These are phyloP conservation scores for Ceramica pisi DNA, from an alignment of 2,888 invertebrate species.

Conservation along the genomic window DNA sequence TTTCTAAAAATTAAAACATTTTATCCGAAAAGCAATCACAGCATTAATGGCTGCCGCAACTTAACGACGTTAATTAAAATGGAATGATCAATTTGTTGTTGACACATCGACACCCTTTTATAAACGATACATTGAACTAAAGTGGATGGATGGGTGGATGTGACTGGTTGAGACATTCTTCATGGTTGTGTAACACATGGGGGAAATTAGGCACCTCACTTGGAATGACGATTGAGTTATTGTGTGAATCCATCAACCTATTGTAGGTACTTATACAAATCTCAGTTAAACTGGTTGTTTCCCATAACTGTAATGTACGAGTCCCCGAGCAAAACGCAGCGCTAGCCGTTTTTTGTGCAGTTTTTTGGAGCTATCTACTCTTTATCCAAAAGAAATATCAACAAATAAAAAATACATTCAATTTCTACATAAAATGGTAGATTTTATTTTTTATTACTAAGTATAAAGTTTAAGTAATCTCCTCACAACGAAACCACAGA, in stretches of 20 bases:
- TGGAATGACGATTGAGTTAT: not conserved
- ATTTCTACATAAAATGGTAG: too few relatives aligned
- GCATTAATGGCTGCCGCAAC: slow-evolving; percentile 7
- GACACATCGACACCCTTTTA: slow-evolving; percentile 35
- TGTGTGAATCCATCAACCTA: not conserved
- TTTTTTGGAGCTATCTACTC: too few relatives aligned
- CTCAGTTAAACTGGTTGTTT: too few relatives aligned
- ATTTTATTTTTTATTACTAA: too few relatives aligned
- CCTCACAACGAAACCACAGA: too few relatives aligned
- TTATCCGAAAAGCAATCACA: slow-evolving; percentile 22
- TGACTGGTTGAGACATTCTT: not conserved
- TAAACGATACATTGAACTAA: slow-evolving; percentile 23
- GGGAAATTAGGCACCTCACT: not conserved
- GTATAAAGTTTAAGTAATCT: too few relatives aligned
- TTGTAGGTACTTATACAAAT: too few relatives aligned
- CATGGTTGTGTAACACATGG: not conserved
- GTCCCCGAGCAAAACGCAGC: too few relatives aligned
- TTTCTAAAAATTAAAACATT: not conserved
- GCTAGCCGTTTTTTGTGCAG: too few relatives aligned
- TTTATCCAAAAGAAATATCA: too few relatives aligned
- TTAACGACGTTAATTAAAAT: slow-evolving; percentile 51
- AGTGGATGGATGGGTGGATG: slow-evolving; percentile 19
- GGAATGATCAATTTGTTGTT: slow-evolving; percentile 52
- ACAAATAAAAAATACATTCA: too few relatives aligned
- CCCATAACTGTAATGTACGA: too few relatives aligned